Conservation (phyloP, 2,113 vertebrate species). For the Sula dactylatra region DNA sequence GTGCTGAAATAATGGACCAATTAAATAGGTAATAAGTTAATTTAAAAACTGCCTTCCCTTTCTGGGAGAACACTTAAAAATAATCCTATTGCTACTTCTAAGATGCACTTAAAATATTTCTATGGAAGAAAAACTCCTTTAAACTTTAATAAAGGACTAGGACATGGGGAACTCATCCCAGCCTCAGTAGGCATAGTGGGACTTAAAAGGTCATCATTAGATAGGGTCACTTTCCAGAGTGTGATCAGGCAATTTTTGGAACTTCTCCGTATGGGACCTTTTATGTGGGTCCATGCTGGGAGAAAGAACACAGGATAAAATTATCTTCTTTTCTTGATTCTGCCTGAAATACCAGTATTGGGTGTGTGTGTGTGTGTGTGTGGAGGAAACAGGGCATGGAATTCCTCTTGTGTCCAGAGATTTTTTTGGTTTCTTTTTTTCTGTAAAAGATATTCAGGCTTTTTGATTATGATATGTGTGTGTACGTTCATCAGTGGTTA, state of each 20-base stretch:
- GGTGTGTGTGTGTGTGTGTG: too few relatives aligned
- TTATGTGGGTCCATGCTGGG: background rate
- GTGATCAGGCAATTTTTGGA: background rate
- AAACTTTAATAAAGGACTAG: background rate
- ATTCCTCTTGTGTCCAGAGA: background rate
- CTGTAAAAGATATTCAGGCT: background rate
- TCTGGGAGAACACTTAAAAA: background rate
- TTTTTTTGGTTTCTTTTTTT: background rate
- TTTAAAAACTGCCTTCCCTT: background rate
- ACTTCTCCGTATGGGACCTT: background rate
- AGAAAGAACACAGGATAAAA: background rate
- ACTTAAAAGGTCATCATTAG: background rate
- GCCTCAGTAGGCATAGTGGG: fast-evolving
- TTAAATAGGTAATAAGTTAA: background rate
- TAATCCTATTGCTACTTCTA: background rate
- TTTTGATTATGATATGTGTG: background rate
- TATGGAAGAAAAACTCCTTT: background rate
- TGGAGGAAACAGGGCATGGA: background rate
- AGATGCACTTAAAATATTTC: background rate
- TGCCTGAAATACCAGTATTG: background rate
- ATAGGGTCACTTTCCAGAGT: background rate
- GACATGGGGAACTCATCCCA: background rate
- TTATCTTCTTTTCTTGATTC: background rate
- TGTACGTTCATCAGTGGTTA: background rate
- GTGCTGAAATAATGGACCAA: background rate